phyloP scores from a whole-genome alignment of 1,140 invertebrate species.

The Panonychus citri region DNA sequence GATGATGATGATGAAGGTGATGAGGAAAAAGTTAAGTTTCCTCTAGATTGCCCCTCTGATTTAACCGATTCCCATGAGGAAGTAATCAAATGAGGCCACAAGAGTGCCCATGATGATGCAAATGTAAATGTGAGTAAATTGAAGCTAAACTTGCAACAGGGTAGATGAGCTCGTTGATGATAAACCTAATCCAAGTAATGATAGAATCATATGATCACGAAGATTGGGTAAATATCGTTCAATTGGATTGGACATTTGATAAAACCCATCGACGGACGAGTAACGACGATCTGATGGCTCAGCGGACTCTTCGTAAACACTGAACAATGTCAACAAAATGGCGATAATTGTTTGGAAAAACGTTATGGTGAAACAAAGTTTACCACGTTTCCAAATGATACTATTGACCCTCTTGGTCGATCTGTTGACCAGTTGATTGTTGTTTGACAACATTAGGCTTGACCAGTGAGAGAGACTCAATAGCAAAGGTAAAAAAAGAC shows the following conservation, averaged over 20 bases:
- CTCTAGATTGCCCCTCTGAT: too few species aligned
- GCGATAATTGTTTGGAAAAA: background rate
- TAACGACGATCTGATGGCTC: background rate
- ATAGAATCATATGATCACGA: background rate
- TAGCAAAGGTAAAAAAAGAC: too few species aligned
- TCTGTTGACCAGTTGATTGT: too few species aligned
- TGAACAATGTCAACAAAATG: background rate
- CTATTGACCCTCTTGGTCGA: background rate
- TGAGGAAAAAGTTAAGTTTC: too few species aligned
- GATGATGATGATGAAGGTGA: too few species aligned
- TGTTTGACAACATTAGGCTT: too few species aligned
- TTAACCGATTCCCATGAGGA: too few species aligned
- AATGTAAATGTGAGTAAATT: background rate
- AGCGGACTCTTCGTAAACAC: background rate
- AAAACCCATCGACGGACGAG: background rate
- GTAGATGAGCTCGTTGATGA: background rate
- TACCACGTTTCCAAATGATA: background rate
- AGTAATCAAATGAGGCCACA: background rate
- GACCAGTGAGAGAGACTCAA: too few species aligned
- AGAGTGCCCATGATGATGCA: background rate
- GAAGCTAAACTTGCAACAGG: background rate
- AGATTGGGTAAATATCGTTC: background rate
- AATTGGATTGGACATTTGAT: background rate
- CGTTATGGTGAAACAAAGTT: background rate
- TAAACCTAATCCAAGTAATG: background rate